Evolutionary conservation across 2,888 invertebrate species (phyloP).

Genomic region (Lysandra coridon): DNA sequence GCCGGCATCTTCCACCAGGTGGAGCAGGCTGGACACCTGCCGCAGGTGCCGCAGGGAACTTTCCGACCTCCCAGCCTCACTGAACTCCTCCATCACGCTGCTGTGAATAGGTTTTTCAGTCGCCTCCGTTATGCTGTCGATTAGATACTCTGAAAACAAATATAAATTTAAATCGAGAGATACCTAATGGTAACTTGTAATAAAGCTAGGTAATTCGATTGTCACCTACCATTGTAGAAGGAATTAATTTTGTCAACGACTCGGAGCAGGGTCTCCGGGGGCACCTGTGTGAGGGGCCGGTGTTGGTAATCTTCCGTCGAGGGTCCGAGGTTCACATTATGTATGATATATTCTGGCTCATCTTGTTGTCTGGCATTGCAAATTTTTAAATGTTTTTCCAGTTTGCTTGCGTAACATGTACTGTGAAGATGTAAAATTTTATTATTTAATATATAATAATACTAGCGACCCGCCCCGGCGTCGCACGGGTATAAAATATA

Average conservation of each 20-base stretch:
- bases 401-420: conserved; percentile 84
- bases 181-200: neutral
- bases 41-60: conserved; percentile 86
- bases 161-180: neutral
- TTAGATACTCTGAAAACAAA: conserved; percentile 52
- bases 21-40: conserved; percentile 89
- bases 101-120: conserved; percentile 56
- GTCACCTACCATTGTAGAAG: conserved; percentile 65
- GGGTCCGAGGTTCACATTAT: conserved; percentile 67
- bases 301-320: conserved; percentile 47
- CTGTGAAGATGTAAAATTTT: conserved; percentile 57
- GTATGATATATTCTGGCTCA: conserved; percentile 76
- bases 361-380: conserved; percentile 84
- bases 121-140: conserved; percentile 50
- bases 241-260: conserved; percentile 66
- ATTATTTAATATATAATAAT: neutral
- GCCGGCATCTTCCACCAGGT: conserved; percentile 82
- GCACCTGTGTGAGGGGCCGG: conserved; percentile 55
- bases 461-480: neutral
- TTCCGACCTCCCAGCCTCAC: conserved; percentile 77
- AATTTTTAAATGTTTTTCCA: conserved; percentile 85
- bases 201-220: neutral
- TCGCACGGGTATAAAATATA: no score
- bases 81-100: conserved; percentile 55
- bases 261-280: conserved; percentile 51